Base-by-base conservation (phyloP, 2,888 invertebrate genomes). In the Xestoiulus laeticollis region DNA sequence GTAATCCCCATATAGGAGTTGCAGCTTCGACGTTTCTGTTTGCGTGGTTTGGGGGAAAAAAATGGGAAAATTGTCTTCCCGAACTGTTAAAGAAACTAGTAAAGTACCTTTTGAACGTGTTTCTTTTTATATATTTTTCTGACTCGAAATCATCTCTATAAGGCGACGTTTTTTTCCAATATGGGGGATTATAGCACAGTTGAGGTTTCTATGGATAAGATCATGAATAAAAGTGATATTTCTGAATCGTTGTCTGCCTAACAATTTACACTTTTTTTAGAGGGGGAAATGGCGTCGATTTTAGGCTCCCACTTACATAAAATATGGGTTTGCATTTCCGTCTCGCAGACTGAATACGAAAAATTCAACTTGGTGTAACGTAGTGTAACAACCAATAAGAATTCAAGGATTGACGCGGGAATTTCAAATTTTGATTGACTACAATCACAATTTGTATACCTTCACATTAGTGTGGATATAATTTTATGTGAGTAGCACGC, bases 91-190 rank as follows among this genome's bases (percentile, higher is more conserved):
- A 68, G 68, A 68, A 68, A 68, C 68, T 68, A 68, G 68, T 68
- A 68, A 68, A 68, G 68, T 68, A 68, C 68, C 68, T 68, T 68
- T 68, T 68, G 68, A 68, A 68, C 68, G 68, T 68, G 68, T 68
- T 68, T 68, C 68, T 68, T 68, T 68, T 68, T 68, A 38, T 68
- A 68, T 68, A 68, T 68, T 68, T 68, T 68, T 48, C n/a, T 68
- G 33, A 26, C 68, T 68, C 68, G 26, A 26, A 68, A 68, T 68
- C 68, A 68, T 68, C 68, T 68, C 10, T 68, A 26, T 26, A 59
- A n/a, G 68, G 26, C 22, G n/a, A n/a, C 68, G 10, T 68, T 68
- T 68, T 68, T 53, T 68, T 68, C 26, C 68, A 68, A 68, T 68
- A 68, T 68, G 68, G 26, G 68, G 68, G 68, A 68, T 68, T 68